Percentiles rank a stretch among this genome's conserved stretches.
These are phyloP conservation scores for Hipposideros larvatus DNA, from an alignment of 2,797 vertebrate genomes.

Conservation along the genomic window DNA sequence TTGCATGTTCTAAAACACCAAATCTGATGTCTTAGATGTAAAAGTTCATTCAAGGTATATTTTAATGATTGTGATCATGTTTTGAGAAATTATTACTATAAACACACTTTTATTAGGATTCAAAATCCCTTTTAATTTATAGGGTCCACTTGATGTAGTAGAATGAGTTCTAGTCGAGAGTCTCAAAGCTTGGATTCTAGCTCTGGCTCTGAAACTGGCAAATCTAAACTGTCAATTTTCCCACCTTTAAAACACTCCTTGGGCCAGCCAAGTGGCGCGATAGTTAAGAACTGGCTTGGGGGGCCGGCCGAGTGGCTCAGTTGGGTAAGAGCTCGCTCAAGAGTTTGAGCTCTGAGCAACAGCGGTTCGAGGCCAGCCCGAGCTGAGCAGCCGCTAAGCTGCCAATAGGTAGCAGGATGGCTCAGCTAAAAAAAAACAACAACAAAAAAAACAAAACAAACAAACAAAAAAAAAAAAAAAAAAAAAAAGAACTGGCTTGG, in stretches of 20 bases:
- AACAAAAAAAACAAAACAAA: too few species aligned
- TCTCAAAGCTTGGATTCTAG: neutral
- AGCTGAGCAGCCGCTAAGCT: too few species aligned
- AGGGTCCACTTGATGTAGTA: neutral
- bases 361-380: too few species aligned
- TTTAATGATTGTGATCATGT: neutral
- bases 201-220: neutral
- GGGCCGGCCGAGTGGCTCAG: too few species aligned
- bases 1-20: neutral
- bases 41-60: slow-evolving; percentile 8
- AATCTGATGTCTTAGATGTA: neutral
- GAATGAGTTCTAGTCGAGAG: neutral
- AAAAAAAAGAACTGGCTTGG: too few species aligned
- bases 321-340: too few species aligned
- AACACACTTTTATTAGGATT: slow-evolving; percentile 7
- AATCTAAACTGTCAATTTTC: neutral
- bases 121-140: neutral
- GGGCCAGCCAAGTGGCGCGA: too few species aligned
- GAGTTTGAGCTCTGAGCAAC: too few species aligned
- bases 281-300: too few species aligned
- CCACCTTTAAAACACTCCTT: neutral
- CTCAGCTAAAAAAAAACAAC: too few species aligned
- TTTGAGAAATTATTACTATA: neutral
- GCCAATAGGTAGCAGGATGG: too few species aligned
- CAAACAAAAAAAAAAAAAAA: too few species aligned